phyloP scores from a whole-genome alignment of 2,888 invertebrate species.

The Rhingia campestris region DNA sequence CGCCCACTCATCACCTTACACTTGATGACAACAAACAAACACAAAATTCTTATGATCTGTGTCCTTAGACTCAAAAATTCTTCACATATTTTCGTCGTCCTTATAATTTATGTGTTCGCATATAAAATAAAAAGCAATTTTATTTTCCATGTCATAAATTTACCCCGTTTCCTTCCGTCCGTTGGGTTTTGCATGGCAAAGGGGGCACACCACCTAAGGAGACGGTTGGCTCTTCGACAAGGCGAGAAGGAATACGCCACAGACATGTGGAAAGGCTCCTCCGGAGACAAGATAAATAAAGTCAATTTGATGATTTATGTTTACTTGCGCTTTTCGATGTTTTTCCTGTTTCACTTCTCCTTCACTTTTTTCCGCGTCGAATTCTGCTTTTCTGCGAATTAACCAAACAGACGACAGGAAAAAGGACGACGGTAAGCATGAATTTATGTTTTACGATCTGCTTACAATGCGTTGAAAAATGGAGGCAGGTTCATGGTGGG shows the following conservation, averaged over 20 bases:
- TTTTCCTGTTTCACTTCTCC: constrained; percentile 46
- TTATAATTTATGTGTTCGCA: constrained; percentile 68
- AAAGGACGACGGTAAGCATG: constrained; percentile 49
- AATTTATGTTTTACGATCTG: constrained; percentile 65
- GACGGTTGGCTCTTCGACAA: not conserved
- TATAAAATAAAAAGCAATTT: constrained; percentile 73
- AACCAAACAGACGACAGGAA: constrained; percentile 40
- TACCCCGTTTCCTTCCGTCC: constrained; percentile 60
- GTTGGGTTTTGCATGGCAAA: not conserved
- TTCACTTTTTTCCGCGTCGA: constrained; percentile 24
- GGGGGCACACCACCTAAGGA: not conserved
- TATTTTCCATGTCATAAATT: constrained; percentile 72
- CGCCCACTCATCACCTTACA: not conserved
- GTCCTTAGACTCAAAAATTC: constrained; percentile 53
- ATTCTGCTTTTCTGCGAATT: constrained; percentile 53
- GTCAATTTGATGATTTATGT: constrained; percentile 74
- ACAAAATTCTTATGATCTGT: constrained; percentile 41
- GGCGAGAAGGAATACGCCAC: not conserved
- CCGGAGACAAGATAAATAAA: constrained; percentile 73
- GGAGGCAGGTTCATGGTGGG: not conserved
- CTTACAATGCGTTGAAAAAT: constrained; percentile 67
- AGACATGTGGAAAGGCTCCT: constrained; percentile 60
- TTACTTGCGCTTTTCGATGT: constrained; percentile 69
- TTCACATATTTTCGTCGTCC: constrained; percentile 67
- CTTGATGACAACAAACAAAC: constrained; percentile 52